Base-by-base conservation (phyloP, 1,140 invertebrate species). In the Drepana arcuata region DNA sequence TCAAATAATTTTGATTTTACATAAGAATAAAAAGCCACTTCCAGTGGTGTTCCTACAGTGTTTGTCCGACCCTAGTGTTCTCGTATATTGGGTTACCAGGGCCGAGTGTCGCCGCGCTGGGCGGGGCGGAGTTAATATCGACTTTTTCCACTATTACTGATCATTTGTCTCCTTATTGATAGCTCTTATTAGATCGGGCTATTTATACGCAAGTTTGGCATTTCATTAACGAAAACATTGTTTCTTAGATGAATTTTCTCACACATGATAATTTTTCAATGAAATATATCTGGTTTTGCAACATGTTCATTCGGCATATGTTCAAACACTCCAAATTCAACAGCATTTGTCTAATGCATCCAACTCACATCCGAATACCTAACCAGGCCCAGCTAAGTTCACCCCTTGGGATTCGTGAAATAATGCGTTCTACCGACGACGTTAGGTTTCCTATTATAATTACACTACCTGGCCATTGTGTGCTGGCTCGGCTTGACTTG, bases 81-180 rank as follows among this genome's bases (percentile, higher is more conserved):
- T 59, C 63, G 59, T 50, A 70, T 71, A 74, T 73, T 77, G 56
- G 65, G 72, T 77, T 77, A 77, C 63, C 56, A 59, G 73, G 61
- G 55, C 67, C 59, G 38, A 55, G 37, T 60, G 52, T 50, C 51
- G 52, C 41, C 32, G 48, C 25, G 42, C 23, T 12, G 28, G 62
- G 54, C 52, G 57, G 59, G 57, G 53, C 47, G 27, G 40, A 12
- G 38, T 41, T 43, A 39, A 34, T 55, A 57, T 63, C 62, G 53
- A 49, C 54, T 53, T 56, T n/a, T 59, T 48, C 16, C 26, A 45
- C 44, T 37, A 58, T 48, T 69, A 72, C 73, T 59, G 69, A 72
- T 63, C 65, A 63, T 56, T 60, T 60, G 40, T 48, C 44, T 40
- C 45, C 55, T 70, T 61, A 75, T 72, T 71, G 67, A 72, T 70